Conservation (phyloP, 2,888 invertebrate species). For the Parasteatoda lunata region DNA sequence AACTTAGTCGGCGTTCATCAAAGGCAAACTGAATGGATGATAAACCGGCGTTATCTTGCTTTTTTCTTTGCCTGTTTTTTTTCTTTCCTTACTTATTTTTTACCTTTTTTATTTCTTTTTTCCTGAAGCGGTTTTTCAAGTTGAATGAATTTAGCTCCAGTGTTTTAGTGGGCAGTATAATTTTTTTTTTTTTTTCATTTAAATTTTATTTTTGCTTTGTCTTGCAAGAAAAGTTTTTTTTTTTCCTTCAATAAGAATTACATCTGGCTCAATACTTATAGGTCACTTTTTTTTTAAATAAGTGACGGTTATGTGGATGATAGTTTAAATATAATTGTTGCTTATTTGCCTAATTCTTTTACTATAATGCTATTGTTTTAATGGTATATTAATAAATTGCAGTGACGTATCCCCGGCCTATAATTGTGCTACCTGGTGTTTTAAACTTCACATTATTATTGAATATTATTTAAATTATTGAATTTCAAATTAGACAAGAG, state of each 20-base stretch:
- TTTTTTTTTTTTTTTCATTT: slow-evolving; percentile 30
- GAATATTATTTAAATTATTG: too few species aligned
- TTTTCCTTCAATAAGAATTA: not conserved
- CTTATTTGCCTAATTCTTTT: too few species aligned
- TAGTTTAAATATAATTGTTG: too few species aligned
- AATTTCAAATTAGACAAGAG: too few species aligned
- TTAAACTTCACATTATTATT: too few species aligned
- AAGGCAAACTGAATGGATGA: slow-evolving; percentile 62
- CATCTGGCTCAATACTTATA: too few species aligned
- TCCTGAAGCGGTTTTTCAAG: slow-evolving; percentile 66
- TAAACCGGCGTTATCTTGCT: slow-evolving; percentile 66
- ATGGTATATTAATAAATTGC: too few species aligned
- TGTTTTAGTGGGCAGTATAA: slow-evolving; percentile 44
- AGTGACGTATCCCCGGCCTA: too few species aligned
- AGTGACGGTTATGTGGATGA: too few species aligned
- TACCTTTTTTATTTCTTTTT: slow-evolving; percentile 28
- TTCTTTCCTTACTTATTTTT: slow-evolving; percentile 32
- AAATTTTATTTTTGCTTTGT: not conserved
- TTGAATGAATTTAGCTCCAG: slow-evolving; percentile 64
- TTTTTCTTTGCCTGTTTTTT: slow-evolving; percentile 43
- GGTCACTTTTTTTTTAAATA: too few species aligned
- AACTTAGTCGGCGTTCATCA: slow-evolving; percentile 50
- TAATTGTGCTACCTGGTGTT: too few species aligned
- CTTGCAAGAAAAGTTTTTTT: not conserved
- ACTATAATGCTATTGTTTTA: too few species aligned